Evolutionary conservation across 2,888 invertebrate genomes (phyloP).

Genomic region (Mamestra brassicae): DNA sequence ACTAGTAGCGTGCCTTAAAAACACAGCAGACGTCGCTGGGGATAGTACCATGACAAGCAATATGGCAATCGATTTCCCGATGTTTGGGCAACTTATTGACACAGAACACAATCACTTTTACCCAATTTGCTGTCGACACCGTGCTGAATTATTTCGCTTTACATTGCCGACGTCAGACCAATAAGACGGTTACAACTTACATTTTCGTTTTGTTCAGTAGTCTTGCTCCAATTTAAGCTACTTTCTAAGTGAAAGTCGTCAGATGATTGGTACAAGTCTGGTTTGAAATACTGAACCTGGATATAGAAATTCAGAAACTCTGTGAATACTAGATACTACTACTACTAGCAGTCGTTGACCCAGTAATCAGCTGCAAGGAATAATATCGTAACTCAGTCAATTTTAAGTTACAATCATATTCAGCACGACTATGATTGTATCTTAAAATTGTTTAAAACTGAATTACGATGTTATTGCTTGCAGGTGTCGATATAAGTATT

Average conservation of each 20-base stretch:
- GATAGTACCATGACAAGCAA: background rate
- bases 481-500: too few species aligned
- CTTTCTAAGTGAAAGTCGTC: constrained; percentile 68
- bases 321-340: too few species aligned
- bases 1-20: too few species aligned
- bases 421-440: too few species aligned
- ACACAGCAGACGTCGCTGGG: too few species aligned
- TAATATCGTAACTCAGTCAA: too few species aligned
- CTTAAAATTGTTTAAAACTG: too few species aligned
- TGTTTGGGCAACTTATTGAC: background rate
- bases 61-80: background rate
- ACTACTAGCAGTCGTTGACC: background rate
- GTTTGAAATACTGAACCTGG: background rate
- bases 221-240: constrained; percentile 49
- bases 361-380: too few species aligned
- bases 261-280: background rate
- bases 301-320: background rate
- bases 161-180: background rate
- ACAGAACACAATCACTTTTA: background rate
- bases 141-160: constrained; percentile 14
- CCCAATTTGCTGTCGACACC: constrained; percentile 18
- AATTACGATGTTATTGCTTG: too few species aligned
- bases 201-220: constrained; percentile 50
- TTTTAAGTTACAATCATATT: too few species aligned
- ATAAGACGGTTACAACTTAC: constrained; percentile 34